Evolutionary conservation across 2,113 vertebrate genomes (phyloP).

Genomic region (Paracanthobrama guichenoti): DNA sequence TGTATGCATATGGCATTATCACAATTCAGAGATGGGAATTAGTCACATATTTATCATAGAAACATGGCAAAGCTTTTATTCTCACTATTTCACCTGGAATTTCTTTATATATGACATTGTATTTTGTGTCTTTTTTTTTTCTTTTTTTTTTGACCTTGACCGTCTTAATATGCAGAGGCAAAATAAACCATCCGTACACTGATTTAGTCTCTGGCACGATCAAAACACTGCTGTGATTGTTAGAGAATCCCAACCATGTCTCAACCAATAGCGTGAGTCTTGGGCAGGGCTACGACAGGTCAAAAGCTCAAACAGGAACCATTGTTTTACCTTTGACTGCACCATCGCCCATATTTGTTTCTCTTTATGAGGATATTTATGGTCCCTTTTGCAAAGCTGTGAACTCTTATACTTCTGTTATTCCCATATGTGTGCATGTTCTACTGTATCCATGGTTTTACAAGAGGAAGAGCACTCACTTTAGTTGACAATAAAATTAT

Average conservation of each 20-base stretch:
- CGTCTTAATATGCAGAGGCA: not conserved
- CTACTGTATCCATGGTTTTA: constrained; percentile 57
- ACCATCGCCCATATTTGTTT: constrained; percentile 17
- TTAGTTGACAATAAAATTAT: constrained; percentile 10
- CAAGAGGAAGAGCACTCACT: constrained; percentile 14
- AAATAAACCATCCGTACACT: not conserved
- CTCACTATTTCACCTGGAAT: not conserved
- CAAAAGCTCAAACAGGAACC: constrained; percentile 23
- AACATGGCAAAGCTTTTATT: not conserved
- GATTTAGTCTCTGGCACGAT: not conserved
- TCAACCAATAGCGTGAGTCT: not conserved
- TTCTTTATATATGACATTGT: not conserved
- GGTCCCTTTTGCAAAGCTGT: constrained; percentile 75
- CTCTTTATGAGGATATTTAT: constrained; percentile 44
- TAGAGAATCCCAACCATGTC: not conserved
- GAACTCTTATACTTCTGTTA: constrained; percentile 61
- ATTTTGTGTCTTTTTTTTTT: constrained; percentile 5
- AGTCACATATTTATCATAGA: not conserved
- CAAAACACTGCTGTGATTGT: not conserved
- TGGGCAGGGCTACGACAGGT: not conserved
- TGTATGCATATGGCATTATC: constrained; percentile 5
- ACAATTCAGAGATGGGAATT: not conserved
- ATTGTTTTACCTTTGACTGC: constrained; percentile 37
- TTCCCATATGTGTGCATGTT: constrained; percentile 57
- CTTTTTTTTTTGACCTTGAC: not conserved